Evolutionary conservation across 2,113 vertebrate species (phyloP), one percentile per base, ranked within the genome.

Genomic region (Brachirus orientalis): DNA sequence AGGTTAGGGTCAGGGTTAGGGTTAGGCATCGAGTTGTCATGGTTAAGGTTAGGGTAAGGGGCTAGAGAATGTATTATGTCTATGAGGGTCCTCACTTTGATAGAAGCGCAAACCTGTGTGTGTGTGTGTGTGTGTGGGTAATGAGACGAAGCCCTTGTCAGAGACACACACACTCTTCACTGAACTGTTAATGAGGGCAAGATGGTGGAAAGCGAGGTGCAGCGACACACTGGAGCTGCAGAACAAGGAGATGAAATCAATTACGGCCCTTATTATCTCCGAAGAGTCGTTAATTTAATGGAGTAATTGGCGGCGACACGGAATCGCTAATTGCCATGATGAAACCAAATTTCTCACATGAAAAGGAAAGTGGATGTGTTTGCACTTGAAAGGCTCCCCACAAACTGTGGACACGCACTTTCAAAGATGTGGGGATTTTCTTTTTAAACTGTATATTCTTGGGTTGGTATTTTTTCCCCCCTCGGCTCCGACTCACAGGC

Each of bases 271-370:
- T 83, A 77, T 90, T 86, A 87, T 88, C 72, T 54, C 10, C 65
- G 69, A 77, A 73, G 68, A 82, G 75, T 75, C 81, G 40, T 88
- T 84, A 82, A 80, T 80, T 85, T 88, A 89, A 90, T 83, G 74
- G 73, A 80, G 72, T 91, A 90, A 92, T 87, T 81, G 89, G 78
- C 68, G 13, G 52, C 47, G 86, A 89, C 79, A 75, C 67, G 69
- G 57, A 64, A 38, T 37, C 53, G 83, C 87, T 92, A 91, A 92
- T 91, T 92, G 92, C 75, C 61, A 65, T 79, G 89, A 91, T 85
- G 87, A 92, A 90, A 79, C 74, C 74, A 75, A 70, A 89, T 85
- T 77, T 84, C 84, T 71, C 20, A 87, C 89, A 87, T 90, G 80
- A 91, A 90, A 91, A 75, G 28, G 51, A 60, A 92, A 93, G 88